phyloP scores from a whole-genome alignment of 1,140 invertebrate genomes.

The Lucilia sericata region DNA sequence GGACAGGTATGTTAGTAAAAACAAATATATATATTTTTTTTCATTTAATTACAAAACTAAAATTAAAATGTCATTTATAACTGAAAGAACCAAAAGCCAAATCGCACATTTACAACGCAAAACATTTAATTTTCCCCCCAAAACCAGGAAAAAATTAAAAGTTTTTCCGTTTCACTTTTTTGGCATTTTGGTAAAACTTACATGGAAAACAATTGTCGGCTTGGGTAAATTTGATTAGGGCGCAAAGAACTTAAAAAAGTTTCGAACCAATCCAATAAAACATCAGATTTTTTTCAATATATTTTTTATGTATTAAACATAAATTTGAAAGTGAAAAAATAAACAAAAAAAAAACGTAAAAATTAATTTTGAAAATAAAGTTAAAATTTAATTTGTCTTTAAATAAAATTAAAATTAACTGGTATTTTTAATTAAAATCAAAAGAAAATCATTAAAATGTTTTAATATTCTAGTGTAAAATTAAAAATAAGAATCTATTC shows the following conservation, averaged over 20 bases:
- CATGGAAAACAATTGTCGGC: slow-evolving; percentile 68
- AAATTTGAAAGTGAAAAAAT: slow-evolving; percentile 29
- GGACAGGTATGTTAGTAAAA: not conserved
- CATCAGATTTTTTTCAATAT: slow-evolving; percentile 4
- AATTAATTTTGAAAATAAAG: slow-evolving; percentile 44
- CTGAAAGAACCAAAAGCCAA: not conserved
- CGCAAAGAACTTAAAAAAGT: slow-evolving; percentile 58
- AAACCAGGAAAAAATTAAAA: not conserved
- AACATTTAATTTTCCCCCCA: too few species aligned
- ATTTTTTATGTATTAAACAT: slow-evolving; percentile 11
- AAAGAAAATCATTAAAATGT: too few species aligned
- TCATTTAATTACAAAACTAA: slow-evolving; percentile 1
- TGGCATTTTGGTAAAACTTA: slow-evolving; percentile 57
- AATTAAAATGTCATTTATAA: slow-evolving; percentile 1
- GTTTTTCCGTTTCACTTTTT: not conserved
- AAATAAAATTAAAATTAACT: too few species aligned
- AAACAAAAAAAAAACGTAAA: slow-evolving; percentile 40
- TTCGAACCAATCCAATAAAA: slow-evolving; percentile 35
- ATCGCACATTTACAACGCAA: too few species aligned
- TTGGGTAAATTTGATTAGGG: slow-evolving; percentile 61
- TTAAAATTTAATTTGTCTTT: not conserved
- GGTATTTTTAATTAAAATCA: too few species aligned
- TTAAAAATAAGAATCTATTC: too few species aligned
- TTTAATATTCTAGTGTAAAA: too few species aligned
- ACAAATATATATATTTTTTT: not conserved